Conservation (phyloP, 2,888 invertebrate genomes). For the Muscina levida region DNA sequence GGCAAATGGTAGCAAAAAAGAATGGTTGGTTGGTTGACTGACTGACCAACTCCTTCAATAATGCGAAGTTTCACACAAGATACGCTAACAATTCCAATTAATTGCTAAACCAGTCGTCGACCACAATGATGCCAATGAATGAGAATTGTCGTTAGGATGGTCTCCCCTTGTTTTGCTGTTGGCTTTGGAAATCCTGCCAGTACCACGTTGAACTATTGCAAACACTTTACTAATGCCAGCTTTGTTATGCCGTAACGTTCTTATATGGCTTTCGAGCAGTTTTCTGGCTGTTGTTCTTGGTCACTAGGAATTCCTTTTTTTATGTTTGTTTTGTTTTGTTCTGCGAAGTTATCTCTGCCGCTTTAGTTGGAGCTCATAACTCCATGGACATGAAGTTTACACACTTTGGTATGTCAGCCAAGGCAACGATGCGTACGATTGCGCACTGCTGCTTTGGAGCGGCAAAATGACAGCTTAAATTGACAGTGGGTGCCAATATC, state of each 20-base stretch:
- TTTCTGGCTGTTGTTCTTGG: background rate
- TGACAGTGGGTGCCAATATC: conserved; percentile 55
- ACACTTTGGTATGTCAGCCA: conserved; percentile 55
- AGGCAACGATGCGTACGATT: conserved; percentile 8
- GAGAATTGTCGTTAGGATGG: too few species aligned
- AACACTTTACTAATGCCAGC: conserved; percentile 39
- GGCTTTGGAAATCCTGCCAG: background rate
- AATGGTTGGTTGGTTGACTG: background rate
- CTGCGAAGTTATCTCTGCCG: too few species aligned
- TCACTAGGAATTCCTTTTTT: background rate
- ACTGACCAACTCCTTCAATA: too few species aligned
- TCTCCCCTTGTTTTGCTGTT: too few species aligned
- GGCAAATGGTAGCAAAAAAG: conserved; percentile 9
- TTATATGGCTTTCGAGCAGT: conserved; percentile 56
- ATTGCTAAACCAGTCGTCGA: conserved; percentile 20
- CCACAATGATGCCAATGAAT: background rate
- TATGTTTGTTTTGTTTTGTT: background rate
- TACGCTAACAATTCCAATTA: conserved; percentile 53
- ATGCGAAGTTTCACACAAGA: background rate
- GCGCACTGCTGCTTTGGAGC: background rate
- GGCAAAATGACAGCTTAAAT: conserved; percentile 43
- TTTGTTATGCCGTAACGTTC: conserved; percentile 44
- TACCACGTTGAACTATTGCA: background rate
- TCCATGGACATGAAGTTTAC: conserved; percentile 42
- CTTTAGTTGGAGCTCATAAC: conserved; percentile 4